These are phyloP conservation scores for Phoxinus phoxinus DNA, from an alignment of 2,113 vertebrate species.

Conservation along the genomic window DNA sequence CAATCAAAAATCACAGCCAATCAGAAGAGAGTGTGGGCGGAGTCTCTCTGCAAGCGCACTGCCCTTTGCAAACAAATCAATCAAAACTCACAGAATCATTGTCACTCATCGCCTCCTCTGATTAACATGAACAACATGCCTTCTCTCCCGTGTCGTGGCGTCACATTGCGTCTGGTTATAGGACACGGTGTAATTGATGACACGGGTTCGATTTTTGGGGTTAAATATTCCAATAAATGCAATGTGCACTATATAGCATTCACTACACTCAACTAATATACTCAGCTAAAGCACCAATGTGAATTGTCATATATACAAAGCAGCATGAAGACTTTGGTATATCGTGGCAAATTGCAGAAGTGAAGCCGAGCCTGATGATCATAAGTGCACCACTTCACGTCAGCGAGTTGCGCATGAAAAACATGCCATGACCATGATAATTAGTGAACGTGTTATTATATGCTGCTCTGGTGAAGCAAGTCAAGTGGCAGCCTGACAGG, in stretches of 20 bases:
- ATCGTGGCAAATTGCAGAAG: slow-evolving; percentile 37
- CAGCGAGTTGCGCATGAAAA: not conserved
- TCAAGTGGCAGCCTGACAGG: slow-evolving; percentile 26
- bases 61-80: no score
- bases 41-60: no score
- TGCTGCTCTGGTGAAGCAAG: not conserved
- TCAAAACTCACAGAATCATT: no score
- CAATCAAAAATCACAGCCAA: no score
- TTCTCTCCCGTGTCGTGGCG: no score
- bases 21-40: no score
- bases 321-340: slow-evolving; percentile 48
- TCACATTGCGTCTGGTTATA: no score
- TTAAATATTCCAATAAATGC: slow-evolving; percentile 1
- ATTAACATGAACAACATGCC: no score
- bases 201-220: no score
- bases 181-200: not conserved
- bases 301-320: not conserved
- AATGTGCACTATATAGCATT: slow-evolving; percentile 2
- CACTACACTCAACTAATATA: not conserved
- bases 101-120: no score
- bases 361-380: not conserved
- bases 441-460: slow-evolving; percentile 29
- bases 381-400: not conserved
- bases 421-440: not conserved
- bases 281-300: not conserved